Evolutionary conservation across 2,888 invertebrate genomes (phyloP), one percentile per base, ranked within the genome.

Genomic region (Phytoseiulus persimilis): DNA sequence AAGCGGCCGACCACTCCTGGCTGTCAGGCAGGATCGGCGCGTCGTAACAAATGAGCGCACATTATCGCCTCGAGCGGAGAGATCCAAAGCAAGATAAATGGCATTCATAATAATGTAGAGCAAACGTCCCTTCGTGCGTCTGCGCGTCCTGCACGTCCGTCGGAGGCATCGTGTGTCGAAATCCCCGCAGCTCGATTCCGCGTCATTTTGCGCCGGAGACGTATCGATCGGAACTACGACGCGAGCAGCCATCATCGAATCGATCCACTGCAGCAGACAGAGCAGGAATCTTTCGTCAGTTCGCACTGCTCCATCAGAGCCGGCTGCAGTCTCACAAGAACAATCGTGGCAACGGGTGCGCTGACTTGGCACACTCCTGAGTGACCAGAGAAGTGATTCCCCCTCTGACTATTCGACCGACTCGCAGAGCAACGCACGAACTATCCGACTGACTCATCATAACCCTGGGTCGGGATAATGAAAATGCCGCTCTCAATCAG

Each of bases 81-180:
- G 65, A 65, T 65, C 65, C 18, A 65, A 65, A 65, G 65, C 65
- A 65, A 65, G 65, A 65, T 65, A 65, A 65, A 65, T 65, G 65
- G 65, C 65, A 65, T 65, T 65, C 65, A 65, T 65, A 65, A 65
- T 65, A 65, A 65, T 65, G 65, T 65, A 65, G 65, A 65, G 65
- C 65, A 23, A 65, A 65, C 23, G 65, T 65, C 65, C 65, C 11
- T 28, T 2, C 65, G 28, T 65, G 11, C 65, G 65, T 65, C 18
- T 28, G 18, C 18, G 1, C 18, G 65, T 14, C 28, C 14, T 23
- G 18, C 65, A 18, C 23, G 65, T 39, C 9, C 39, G 39, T 39
- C 39, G 65, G 65, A 65, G 28, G 23, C 23, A 65, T 65, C 65
- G 23, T 28, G 65, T 65, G 65, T 65, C 18, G 65, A 65, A 65